These are phyloP conservation scores for Thunnus thynnus DNA, from an alignment of 2,113 vertebrate species.

Conservation along the genomic window DNA sequence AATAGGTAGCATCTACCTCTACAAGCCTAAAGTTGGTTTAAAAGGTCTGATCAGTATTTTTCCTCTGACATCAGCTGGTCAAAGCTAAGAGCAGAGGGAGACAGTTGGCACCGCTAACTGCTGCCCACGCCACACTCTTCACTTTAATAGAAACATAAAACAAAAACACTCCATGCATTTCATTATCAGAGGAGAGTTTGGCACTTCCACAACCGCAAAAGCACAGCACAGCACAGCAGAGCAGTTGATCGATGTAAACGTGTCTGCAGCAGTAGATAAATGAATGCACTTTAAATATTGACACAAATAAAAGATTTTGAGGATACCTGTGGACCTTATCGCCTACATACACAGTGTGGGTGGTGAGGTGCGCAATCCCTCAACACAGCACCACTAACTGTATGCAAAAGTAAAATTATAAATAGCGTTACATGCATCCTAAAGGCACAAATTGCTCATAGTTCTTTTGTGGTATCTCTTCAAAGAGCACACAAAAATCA, in stretches of 20 bases:
- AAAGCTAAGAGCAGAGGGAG: constrained; percentile 41
- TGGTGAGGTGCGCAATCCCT: neutral
- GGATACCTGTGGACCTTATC: neutral
- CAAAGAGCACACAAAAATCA: neutral
- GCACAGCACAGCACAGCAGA: neutral
- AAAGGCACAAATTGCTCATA: neutral
- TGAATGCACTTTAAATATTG: constrained; percentile 7
- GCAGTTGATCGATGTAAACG: neutral
- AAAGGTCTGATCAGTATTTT: constrained; percentile 20
- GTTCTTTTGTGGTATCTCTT: neutral
- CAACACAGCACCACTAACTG: neutral
- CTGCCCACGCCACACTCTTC: constrained; percentile 43
- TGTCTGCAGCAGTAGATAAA: neutral
- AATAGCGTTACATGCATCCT: neutral
- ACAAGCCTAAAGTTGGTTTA: constrained; percentile 11
- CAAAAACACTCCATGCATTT: constrained; percentile 38
- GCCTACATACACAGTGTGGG: neutral
- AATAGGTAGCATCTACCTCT: neutral
- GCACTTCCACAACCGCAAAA: neutral
- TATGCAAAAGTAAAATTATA: neutral
- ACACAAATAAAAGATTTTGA: constrained; percentile 24
- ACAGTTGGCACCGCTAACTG: constrained; percentile 13
- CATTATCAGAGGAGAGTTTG: constrained; percentile 9
- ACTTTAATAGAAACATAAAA: constrained; percentile 34
- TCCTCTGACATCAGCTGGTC: constrained; percentile 20